These are phyloP conservation scores for Phylloscopus trochilus DNA, from an alignment of 2,113 vertebrate genomes.

Conservation along the genomic window DNA sequence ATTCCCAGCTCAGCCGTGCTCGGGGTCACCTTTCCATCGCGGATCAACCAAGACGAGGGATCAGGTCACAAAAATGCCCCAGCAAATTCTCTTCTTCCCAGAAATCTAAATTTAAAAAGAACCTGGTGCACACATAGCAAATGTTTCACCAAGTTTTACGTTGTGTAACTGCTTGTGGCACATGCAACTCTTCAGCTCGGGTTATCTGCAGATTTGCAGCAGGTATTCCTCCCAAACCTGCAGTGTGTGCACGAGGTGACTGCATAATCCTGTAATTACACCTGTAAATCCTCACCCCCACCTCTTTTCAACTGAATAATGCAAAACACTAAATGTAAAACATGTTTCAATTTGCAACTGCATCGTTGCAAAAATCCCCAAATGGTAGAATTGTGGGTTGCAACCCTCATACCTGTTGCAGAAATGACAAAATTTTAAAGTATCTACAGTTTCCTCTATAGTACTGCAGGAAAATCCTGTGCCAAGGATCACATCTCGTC, in stretches of 20 bases:
- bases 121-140: background rate
- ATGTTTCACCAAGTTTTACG: rapidly evolving
- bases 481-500: background rate
- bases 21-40: background rate
- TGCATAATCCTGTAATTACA: background rate
- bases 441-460: background rate
- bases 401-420: background rate
- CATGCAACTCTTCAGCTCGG: background rate
- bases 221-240: background rate
- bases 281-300: background rate
- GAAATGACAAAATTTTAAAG: background rate
- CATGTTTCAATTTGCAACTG: background rate
- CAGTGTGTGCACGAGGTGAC: rapidly evolving
- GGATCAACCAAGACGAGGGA: background rate
- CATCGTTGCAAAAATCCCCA: background rate
- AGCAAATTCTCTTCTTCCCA: background rate
- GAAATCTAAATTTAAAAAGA: background rate
- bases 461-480: background rate
- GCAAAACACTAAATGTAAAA: background rate
- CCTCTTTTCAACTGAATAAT: background rate
- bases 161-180: background rate
- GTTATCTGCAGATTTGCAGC: background rate
- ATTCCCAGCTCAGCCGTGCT: background rate
- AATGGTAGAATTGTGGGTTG: background rate
- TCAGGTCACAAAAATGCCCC: background rate